Base-by-base conservation (phyloP, 2,113 vertebrate species). In the Myiagra hebetior region DNA sequence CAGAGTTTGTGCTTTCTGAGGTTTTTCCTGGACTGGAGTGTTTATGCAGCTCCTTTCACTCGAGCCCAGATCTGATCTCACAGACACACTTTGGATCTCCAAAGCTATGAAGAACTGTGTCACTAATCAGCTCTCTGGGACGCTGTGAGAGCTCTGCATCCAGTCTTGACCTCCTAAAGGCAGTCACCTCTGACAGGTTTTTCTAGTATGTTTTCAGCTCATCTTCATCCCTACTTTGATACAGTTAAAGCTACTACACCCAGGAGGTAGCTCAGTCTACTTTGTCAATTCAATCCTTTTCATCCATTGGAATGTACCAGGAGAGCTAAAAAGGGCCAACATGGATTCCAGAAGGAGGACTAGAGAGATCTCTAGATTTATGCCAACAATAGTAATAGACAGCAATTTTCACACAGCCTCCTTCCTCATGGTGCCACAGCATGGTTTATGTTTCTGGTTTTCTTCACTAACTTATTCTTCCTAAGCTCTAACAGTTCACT, bases 141-240 rank as follows among this genome's bases (percentile, higher is more conserved):
- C 19, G 26, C 6, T 44, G 11, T 53, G 47, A 56, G 39, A 87
- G 17, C 21, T 57, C 7, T 60, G 17, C 0, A 0, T 44, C 18
- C 28, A 47, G 13, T 10, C 35, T 20, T 52, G 16, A 9, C 31
- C 24, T 75, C 7, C 13, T 60, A 41, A 87, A 67, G 30, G 27
- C 41, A 56, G 33, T 9, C 35, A 72, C 4, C 20, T 57, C 39
- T 55, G 44, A 8, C 12, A 59, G 72, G 19, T 5, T 63, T 85
- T 18, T 4, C 7, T 35, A 37, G 19, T 2, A 4, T 21, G 9
- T 15, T 75, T 76, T 60, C n/a, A 31, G 28, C 9, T 60, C 11
- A 20, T 63, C 28, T 15, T 42, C 27, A 56, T 39, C 15, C 28
- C 12, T 44, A 10, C 20, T 13, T 28, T 0, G 0, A 20, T 22